Percentiles rank a stretch among this genome's conserved stretches.
These are phyloP conservation scores for Eulithis testata DNA, from an alignment of 2,888 invertebrate genomes.

Conservation along the genomic window DNA sequence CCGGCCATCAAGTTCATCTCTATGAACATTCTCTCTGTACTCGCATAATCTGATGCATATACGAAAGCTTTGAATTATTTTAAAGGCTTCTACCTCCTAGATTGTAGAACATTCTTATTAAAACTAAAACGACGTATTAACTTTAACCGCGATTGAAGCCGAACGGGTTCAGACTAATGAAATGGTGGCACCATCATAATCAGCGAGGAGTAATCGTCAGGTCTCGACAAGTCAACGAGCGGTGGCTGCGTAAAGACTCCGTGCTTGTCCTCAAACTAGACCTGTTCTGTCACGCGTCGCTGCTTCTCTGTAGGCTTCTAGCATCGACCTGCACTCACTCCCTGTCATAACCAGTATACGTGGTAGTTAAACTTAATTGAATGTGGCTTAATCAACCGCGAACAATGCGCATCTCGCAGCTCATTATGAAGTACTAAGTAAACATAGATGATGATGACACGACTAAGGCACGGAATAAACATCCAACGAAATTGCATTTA, in stretches of 20 bases:
- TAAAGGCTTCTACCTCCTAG: conserved; percentile 14
- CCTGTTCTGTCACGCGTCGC: conserved; percentile 58
- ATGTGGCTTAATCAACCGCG: conserved; percentile 48
- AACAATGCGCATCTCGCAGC: conserved; percentile 43
- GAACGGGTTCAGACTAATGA: conserved; percentile 53
- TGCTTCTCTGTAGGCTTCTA: conserved; percentile 42
- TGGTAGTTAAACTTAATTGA: conserved; percentile 52
- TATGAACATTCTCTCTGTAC: conserved; percentile 25
- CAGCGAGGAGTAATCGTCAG: conserved; percentile 55
- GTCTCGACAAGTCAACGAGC: conserved; percentile 49
- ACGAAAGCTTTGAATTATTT: not conserved
- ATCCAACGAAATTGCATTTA: conserved; percentile 54
- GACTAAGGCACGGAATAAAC: conserved; percentile 30
- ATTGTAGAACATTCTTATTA: conserved; percentile 24
- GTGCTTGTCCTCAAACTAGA: conserved; percentile 47
- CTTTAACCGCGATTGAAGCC: conserved; percentile 38
- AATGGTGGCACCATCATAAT: conserved; percentile 53
- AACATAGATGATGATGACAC: conserved; percentile 34
- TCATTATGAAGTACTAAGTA: conserved; percentile 38
- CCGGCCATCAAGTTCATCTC: conserved; percentile 31
- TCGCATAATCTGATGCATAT: conserved; percentile 19
- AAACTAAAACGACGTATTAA: conserved; percentile 35
- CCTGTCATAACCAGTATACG: conserved; percentile 53
- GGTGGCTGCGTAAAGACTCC: conserved; percentile 36
- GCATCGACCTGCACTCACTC: conserved; percentile 39